A percentile compares a stretch with the other conserved stretches of the same genome.
Conservation (phyloP, 2,113 vertebrate genomes). For the Fulmarus glacialis region DNA sequence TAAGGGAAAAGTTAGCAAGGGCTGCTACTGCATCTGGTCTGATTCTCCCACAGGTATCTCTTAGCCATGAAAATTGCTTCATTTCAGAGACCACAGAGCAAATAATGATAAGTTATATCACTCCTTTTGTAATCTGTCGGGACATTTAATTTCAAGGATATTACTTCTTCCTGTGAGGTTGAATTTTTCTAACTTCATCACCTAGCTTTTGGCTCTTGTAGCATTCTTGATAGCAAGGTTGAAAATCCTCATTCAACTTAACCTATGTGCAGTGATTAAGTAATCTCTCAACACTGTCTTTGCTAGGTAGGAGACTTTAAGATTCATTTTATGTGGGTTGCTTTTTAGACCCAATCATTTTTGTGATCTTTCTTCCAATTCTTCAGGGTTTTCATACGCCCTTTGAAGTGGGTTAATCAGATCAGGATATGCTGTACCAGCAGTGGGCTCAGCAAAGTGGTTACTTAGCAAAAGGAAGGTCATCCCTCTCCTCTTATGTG, state of each 20-base stretch:
- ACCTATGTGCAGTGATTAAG: accelerated
- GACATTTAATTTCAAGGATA: not conserved
- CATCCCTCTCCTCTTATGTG: not conserved
- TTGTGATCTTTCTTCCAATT: not conserved
- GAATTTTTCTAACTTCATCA: not conserved
- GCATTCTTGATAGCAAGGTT: not conserved
- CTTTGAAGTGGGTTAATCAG: not conserved
- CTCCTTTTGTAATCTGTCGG: not conserved
- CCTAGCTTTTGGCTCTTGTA: not conserved
- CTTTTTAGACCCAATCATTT: not conserved
- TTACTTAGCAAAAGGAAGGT: not conserved
- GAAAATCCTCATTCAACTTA: not conserved
- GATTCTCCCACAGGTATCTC: not conserved
- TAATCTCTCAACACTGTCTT: not conserved
- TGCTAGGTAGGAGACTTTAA: not conserved
- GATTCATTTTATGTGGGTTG: not conserved
- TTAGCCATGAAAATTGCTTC: not conserved
- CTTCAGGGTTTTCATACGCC: not conserved
- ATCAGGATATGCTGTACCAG: not conserved
- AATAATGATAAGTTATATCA: not conserved
- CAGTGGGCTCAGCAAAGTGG: not conserved
- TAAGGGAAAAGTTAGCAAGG: not conserved
- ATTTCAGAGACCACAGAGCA: not conserved
- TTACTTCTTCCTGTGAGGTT: not conserved
- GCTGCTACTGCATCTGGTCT: not conserved